Conservation (phyloP, 2,888 invertebrate genomes). For the Heliconius sara region DNA sequence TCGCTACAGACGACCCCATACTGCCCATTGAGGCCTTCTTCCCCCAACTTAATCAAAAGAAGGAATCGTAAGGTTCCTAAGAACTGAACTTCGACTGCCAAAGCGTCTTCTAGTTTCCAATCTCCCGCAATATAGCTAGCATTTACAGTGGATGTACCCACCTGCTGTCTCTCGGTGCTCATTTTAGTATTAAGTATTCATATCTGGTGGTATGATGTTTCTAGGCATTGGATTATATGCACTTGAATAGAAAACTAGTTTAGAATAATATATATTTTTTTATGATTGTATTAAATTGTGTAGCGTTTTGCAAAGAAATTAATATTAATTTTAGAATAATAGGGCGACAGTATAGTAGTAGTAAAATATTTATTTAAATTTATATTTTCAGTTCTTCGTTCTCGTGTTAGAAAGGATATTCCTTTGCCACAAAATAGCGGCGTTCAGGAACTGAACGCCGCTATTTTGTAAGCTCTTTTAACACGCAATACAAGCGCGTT, state of each 20-base stretch:
- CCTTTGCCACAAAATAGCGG: no score
- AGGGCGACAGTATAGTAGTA: no score
- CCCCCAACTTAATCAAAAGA: constrained; percentile 87
- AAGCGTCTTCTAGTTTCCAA: constrained; percentile 58
- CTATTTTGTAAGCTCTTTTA: no score
- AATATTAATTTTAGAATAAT: no score
- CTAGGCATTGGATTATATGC: constrained; percentile 25
- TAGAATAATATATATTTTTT: no score
- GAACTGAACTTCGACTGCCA: constrained; percentile 79
- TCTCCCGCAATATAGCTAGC: constrained; percentile 43
- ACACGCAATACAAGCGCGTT: no score
- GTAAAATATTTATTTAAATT: no score
- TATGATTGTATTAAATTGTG: no score
- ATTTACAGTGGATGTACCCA: constrained; percentile 44
- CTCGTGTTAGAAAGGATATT: no score
- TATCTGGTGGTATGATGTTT: constrained; percentile 46
- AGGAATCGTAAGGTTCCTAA: constrained; percentile 76
- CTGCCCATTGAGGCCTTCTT: constrained; percentile 92
- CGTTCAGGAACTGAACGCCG: no score
- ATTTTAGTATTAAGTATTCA: constrained; percentile 58
- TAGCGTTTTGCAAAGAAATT: no score
- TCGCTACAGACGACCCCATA: constrained; percentile 91
- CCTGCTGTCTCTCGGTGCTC: constrained; percentile 58
- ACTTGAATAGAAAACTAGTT: constrained; percentile 6
- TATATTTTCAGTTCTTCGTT: no score